Conservation (phyloP, 2,113 vertebrate genomes). For the Struthidea cinerea region DNA sequence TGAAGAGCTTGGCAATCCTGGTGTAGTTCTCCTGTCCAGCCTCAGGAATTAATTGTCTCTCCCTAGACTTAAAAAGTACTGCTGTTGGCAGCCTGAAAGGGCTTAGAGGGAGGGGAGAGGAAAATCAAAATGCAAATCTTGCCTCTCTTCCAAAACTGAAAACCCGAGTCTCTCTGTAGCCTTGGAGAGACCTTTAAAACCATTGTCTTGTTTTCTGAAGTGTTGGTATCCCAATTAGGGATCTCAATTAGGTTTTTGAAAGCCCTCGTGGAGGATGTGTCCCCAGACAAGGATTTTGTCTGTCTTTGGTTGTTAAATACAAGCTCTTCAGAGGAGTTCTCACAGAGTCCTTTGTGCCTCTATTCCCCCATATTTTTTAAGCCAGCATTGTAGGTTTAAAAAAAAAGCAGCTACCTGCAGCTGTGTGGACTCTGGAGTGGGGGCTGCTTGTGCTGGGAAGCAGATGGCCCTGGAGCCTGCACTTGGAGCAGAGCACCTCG, state of each 20-base stretch:
- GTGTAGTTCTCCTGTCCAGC: not conserved
- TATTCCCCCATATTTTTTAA: not conserved
- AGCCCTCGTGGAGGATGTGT: not conserved
- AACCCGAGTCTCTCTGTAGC: not conserved
- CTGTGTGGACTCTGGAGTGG: not conserved
- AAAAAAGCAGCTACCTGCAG: not conserved
- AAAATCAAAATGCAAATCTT: not conserved
- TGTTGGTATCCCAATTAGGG: not conserved
- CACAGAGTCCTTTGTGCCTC: not conserved
- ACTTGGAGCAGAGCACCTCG: not conserved
- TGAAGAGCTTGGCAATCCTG: not conserved
- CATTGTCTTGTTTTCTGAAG: not conserved
- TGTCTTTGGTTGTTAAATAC: not conserved
- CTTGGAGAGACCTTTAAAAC: not conserved
- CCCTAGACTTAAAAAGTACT: not conserved
- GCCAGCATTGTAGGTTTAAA: accelerated
- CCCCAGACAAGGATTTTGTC: not conserved
- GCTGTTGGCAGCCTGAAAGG: not conserved
- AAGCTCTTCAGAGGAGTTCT: not conserved
- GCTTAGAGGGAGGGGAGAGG: not conserved
- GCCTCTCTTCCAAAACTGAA: not conserved
- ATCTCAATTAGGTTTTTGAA: not conserved
- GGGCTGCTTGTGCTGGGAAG: not conserved
- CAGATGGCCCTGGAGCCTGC: not conserved
- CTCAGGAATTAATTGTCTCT: not conserved